A percentile compares a stretch with the other conserved stretches of the same genome.
phyloP scores from a whole-genome alignment of 2,888 invertebrate genomes.

The Glaucopsyche alexis region DNA sequence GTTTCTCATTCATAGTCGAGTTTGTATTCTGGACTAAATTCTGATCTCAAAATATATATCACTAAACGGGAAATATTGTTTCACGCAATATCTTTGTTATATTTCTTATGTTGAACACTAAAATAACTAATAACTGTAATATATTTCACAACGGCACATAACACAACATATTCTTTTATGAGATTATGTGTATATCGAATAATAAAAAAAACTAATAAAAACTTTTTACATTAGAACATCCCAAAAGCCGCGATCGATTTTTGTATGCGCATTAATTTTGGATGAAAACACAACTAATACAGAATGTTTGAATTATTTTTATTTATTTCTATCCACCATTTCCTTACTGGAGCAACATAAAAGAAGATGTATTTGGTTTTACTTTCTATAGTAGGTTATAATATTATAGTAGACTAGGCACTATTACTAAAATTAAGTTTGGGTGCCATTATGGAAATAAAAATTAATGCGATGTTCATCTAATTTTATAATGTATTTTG shows the following conservation, averaged over 20 bases:
- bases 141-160: background rate
- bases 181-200: background rate
- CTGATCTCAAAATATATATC: background rate
- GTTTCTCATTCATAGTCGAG: background rate
- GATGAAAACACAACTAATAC: background rate
- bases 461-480: no score
- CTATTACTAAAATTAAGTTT: background rate
- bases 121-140: background rate
- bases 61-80: background rate
- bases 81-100: background rate
- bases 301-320: conserved; percentile 16
- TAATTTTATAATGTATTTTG: no score
- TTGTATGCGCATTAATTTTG: conserved; percentile 66
- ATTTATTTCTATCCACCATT: background rate
- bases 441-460: no score
- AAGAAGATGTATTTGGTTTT: background rate
- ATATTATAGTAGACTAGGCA: background rate
- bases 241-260: conserved; percentile 57
- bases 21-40: background rate
- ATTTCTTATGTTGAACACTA: background rate
- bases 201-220: conserved; percentile 8
- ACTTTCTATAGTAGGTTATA: background rate
- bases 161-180: conserved; percentile 5
- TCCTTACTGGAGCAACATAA: background rate
- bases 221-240: conserved; percentile 46